Percentiles rank a stretch among this genome's conserved stretches.
phyloP scores from a whole-genome alignment of 2,113 vertebrate genomes.

The Chrysochloris asiatica region DNA sequence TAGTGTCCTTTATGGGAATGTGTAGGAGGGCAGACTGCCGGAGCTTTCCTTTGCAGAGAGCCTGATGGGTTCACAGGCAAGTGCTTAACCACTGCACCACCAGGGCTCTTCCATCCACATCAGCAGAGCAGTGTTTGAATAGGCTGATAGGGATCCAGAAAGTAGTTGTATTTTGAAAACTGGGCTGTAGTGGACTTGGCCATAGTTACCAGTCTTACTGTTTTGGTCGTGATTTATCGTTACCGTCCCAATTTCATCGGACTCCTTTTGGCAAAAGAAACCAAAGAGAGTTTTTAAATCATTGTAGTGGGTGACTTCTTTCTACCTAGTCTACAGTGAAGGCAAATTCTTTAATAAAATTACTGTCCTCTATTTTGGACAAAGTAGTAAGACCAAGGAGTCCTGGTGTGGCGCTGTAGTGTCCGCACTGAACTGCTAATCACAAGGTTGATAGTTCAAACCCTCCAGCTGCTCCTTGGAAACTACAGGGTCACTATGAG shows the following conservation, averaged over 20 bases:
- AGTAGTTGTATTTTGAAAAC: conserved; percentile 27
- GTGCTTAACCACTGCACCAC: neutral
- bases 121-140: neutral
- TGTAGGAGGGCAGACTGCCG: too few relatives aligned
- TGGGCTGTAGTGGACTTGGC: neutral
- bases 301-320: neutral
- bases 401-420: too few relatives aligned
- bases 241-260: conserved; percentile 21
- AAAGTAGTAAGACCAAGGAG: neutral
- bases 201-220: neutral
- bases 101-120: neutral
- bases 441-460: too few relatives aligned
- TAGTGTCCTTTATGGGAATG: too few relatives aligned
- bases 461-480: too few relatives aligned
- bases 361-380: neutral
- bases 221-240: neutral
- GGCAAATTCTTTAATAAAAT: neutral
- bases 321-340: neutral
- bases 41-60: too few relatives aligned
- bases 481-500: too few relatives aligned
- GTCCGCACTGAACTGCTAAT: too few relatives aligned
- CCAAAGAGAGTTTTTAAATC: neutral
- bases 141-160: neutral
- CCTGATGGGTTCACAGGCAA: neutral
- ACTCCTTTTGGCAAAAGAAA: neutral